Percentiles rank a stretch among this genome's conserved stretches.
phyloP scores from a whole-genome alignment of 2,888 invertebrate species.

The Phalangium opilio region DNA sequence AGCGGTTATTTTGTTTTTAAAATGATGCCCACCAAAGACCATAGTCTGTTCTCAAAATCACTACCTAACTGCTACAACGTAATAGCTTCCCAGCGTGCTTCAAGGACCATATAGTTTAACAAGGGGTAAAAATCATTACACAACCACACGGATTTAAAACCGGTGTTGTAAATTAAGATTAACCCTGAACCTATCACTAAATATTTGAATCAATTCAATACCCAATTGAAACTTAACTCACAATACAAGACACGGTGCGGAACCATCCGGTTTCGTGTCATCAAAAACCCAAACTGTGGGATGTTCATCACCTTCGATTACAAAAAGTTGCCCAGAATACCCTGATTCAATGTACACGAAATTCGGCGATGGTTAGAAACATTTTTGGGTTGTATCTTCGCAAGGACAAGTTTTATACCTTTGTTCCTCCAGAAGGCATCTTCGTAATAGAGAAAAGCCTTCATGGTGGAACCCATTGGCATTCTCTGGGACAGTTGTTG shows the following conservation, averaged over 20 bases:
- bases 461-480: constrained; percentile 33
- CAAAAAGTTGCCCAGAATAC: constrained; percentile 26
- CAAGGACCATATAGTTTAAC: no score
- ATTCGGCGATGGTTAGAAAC: background rate
- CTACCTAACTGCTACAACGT: no score
- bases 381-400: no score
- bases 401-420: constrained; percentile 20
- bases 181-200: no score
- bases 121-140: no score
- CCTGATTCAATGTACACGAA: constrained; percentile 18
- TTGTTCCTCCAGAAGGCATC: constrained; percentile 33
- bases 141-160: no score
- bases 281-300: constrained; percentile 26
- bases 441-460: constrained; percentile 32
- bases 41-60: no score
- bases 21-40: no score
- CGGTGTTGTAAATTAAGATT: no score
- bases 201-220: no score
- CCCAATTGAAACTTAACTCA: constrained; percentile 20
- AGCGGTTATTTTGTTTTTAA: no score
- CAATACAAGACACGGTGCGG: constrained; percentile 28
- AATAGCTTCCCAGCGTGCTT: no score
- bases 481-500: constrained; percentile 28
- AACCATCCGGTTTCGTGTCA: constrained; percentile 28
- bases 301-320: constrained; percentile 19